phyloP scores from a whole-genome alignment of 2,113 vertebrate genomes.

The Uria aalge region DNA sequence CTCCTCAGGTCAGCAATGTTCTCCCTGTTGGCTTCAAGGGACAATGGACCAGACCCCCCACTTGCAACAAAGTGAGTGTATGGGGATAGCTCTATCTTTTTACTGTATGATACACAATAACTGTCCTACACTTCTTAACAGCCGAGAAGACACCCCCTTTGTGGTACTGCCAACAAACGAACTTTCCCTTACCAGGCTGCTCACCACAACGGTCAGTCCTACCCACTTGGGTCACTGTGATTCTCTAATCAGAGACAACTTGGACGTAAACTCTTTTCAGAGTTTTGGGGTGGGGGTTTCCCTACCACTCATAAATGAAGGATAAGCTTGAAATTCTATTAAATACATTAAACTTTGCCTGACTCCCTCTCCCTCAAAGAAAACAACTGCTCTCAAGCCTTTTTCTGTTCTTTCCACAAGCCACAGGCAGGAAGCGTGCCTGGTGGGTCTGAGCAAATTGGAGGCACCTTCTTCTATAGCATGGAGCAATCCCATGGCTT shows the following conservation, averaged over 20 bases:
- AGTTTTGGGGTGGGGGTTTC: too few species aligned
- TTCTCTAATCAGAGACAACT: neutral
- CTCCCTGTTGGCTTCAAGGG: neutral
- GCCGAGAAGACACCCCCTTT: neutral
- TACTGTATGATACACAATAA: neutral
- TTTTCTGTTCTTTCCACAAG: neutral
- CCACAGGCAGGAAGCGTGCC: neutral
- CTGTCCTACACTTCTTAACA: neutral
- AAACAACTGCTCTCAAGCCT: neutral
- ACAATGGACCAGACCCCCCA: neutral
- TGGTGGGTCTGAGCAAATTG: neutral
- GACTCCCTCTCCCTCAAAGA: neutral
- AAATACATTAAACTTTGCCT: neutral
- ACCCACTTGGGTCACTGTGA: rapidly evolving
- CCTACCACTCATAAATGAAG: neutral
- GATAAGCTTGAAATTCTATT: neutral
- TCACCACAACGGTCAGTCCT: neutral
- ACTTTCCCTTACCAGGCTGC: neutral
- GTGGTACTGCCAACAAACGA: neutral
- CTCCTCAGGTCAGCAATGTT: rapidly evolving
- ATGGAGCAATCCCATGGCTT: neutral
- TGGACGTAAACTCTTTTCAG: neutral
- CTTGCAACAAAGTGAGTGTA: neutral
- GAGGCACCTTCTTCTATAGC: neutral
- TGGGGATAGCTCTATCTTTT: neutral